Conservation (phyloP, 2,888 invertebrate genomes). For the Limnephilus marmoratus region DNA sequence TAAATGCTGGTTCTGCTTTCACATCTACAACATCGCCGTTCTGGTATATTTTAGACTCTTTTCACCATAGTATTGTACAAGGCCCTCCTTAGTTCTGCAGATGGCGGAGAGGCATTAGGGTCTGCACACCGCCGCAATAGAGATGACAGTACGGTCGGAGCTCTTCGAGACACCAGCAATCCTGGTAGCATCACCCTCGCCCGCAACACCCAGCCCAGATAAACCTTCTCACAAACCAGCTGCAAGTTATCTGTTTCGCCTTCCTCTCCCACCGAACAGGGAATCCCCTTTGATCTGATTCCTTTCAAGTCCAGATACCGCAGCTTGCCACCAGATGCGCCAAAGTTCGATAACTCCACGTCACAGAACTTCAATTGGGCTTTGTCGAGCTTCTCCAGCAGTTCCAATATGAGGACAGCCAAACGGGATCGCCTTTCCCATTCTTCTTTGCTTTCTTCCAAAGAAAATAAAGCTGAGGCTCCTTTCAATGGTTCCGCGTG, state of each 20-base stretch:
- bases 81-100: conserved; percentile 74
- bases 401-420: conserved; percentile 79
- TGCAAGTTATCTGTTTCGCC: conserved; percentile 73
- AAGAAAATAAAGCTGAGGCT: conserved; percentile 75
- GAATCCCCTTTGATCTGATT: conserved; percentile 78
- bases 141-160: conserved; percentile 78
- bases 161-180: conserved; percentile 78
- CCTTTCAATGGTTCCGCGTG: conserved; percentile 78
- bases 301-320: conserved; percentile 82
- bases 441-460: conserved; percentile 76
- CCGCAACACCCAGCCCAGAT: conserved; percentile 80
- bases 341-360: conserved; percentile 83
- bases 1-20: background rate
- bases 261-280: conserved; percentile 73
- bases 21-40: background rate
- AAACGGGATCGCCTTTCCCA: conserved; percentile 78
- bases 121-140: conserved; percentile 79
- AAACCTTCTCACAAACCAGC: conserved; percentile 82
- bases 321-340: conserved; percentile 76
- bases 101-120: conserved; percentile 75
- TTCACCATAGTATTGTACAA: conserved; percentile 74
- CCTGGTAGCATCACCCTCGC: conserved; percentile 80
- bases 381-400: conserved; percentile 78
- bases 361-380: conserved; percentile 82
- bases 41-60: conserved; percentile 41